Conservation (phyloP, 2,888 invertebrate species). For the Fragum fragum region DNA sequence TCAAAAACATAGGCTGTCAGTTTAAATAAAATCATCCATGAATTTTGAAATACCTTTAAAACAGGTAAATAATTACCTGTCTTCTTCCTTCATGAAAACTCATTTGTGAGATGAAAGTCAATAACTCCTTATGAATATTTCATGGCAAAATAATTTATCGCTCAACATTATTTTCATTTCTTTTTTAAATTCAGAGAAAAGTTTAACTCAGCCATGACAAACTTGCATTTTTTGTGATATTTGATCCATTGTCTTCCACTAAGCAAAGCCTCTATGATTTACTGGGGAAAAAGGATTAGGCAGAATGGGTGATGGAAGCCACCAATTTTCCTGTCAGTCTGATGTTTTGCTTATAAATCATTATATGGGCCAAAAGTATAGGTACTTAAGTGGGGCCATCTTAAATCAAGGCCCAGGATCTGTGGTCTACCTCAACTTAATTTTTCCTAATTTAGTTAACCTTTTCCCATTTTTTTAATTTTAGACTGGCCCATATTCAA, state of each 20-base stretch:
- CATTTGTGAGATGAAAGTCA: not conserved
- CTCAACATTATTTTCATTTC: not conserved
- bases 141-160: not conserved
- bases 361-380: not conserved
- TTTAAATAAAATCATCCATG: conserved; percentile 15
- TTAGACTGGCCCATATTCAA: too few relatives aligned
- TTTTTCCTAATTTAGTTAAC: too few relatives aligned
- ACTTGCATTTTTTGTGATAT: too few relatives aligned
- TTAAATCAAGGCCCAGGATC: too few relatives aligned
- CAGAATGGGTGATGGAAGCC: not conserved
- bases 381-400: too few relatives aligned
- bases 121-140: not conserved
- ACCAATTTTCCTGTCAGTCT: conserved; percentile 24
- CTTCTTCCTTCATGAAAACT: not conserved
- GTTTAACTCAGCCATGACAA: too few relatives aligned
- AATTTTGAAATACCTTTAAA: conserved; percentile 14
- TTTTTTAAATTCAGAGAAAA: too few relatives aligned
- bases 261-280: too few relatives aligned
- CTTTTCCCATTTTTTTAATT: too few relatives aligned
- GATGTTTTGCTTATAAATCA: conserved; percentile 3
- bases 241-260: too few relatives aligned
- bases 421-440: too few relatives aligned
- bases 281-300: not conserved
- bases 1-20: conserved; percentile 14
- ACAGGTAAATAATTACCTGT: conserved; percentile 29